Evolutionary conservation across 2,888 invertebrate genomes (phyloP).

Genomic region (Scaptomyza tumidula): DNA sequence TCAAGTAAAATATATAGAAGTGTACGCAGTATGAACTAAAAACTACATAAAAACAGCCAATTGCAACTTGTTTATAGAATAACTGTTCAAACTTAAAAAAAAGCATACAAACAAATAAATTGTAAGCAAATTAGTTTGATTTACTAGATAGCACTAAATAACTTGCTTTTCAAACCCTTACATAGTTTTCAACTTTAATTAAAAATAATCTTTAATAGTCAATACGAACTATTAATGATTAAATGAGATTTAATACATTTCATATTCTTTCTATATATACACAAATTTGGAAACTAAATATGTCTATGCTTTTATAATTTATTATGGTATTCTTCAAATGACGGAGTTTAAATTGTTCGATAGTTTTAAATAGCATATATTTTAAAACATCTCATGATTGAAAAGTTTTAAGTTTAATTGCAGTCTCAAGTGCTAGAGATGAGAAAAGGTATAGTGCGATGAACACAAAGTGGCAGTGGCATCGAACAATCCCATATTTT

Average conservation of each 20-base stretch:
- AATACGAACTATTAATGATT: constrained; percentile 21
- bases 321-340: not conserved
- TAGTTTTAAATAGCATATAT: not conserved
- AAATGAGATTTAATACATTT: constrained; percentile 15
- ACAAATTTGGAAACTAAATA: constrained; percentile 9
- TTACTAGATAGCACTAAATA: constrained; percentile 57
- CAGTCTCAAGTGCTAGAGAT: not conserved
- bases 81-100: constrained; percentile 33
- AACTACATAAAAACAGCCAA: constrained; percentile 73
- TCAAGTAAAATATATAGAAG: constrained; percentile 28
- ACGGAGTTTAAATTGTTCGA: not conserved
- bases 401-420: not conserved
- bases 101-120: constrained; percentile 13
- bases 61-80: constrained; percentile 67
- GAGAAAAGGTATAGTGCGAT: too few species aligned
- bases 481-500: not conserved
- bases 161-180: constrained; percentile 37
- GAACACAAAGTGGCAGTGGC: not conserved
- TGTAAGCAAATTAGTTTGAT: constrained; percentile 37
- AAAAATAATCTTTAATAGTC: constrained; percentile 25
- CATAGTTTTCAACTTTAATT: constrained; percentile 22
- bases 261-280: constrained; percentile 22
- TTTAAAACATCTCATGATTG: not conserved
- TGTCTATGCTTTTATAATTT: not conserved
- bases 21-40: constrained; percentile 32